Conservation (phyloP, 2,888 invertebrate genomes). For the Erannis defoliaria region DNA sequence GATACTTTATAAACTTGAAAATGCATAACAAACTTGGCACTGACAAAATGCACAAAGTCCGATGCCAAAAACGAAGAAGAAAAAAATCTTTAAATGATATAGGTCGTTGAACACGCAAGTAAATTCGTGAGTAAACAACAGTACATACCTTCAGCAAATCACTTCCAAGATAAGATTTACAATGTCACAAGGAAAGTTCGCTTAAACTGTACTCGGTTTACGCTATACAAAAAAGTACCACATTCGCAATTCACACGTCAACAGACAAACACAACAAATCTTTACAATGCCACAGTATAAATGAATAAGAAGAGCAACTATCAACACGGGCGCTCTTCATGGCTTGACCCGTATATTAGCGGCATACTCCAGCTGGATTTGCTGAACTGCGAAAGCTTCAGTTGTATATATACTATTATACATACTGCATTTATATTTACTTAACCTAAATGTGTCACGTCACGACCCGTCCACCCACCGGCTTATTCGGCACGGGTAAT, state of each 20-base stretch:
- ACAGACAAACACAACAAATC: conserved; percentile 9
- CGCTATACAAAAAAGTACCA: neutral
- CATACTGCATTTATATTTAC: conserved; percentile 6
- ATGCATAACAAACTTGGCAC: no score
- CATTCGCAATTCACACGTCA: neutral
- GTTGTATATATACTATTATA: conserved; percentile 2
- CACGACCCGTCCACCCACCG: no score
- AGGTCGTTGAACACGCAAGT: no score
- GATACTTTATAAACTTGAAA: no score
- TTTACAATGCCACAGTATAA: conserved; percentile 5
- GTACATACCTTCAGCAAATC: no score
- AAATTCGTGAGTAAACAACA: no score
- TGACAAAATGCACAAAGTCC: no score
- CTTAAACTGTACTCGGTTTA: neutral
- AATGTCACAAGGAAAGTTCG: no score
- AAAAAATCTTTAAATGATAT: no score
- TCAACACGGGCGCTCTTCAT: conserved; percentile 19
- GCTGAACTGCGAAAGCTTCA: conserved; percentile 15
- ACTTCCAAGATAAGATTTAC: no score
- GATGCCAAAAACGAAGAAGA: no score
- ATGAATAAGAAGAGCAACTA: conserved; percentile 3
- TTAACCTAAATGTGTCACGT: conserved; percentile 8
- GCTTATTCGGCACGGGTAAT: no score
- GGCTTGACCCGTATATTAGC: conserved; percentile 22
- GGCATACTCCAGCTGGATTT: conserved; percentile 5